Evolutionary conservation across 2,888 invertebrate genomes (phyloP).

Genomic region (Torymus texanus): DNA sequence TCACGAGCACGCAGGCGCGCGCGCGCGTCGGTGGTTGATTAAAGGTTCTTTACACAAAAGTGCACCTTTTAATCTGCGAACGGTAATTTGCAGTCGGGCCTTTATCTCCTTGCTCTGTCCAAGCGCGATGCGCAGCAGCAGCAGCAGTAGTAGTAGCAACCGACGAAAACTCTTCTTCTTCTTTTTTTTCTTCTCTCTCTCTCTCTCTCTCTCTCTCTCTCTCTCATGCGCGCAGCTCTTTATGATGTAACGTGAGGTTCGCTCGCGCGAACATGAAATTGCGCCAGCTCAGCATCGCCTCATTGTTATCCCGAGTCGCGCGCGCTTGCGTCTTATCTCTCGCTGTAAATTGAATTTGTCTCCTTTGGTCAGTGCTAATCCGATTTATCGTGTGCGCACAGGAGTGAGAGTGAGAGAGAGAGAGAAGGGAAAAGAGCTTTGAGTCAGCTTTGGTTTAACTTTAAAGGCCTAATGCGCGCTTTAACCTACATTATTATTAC

Average conservation of each 20-base stretch:
- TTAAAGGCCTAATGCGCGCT: slow-evolving; percentile 8
- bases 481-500: slow-evolving; percentile 20
- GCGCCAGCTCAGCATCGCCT: not conserved
- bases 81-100: slow-evolving; percentile 34
- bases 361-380: slow-evolving; percentile 45
- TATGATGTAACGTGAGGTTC: no score
- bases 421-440: slow-evolving; percentile 9
- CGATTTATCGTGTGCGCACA: slow-evolving; percentile 25
- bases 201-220: not conserved
- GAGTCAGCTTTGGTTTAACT: slow-evolving; percentile 42
- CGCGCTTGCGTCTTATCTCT: slow-evolving; percentile 11
- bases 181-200: not conserved
- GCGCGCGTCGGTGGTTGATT: slow-evolving; percentile 30
- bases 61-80: slow-evolving; percentile 43
- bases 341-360: slow-evolving; percentile 44
- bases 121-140: not conserved
- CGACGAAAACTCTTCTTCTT: slow-evolving; percentile 8
- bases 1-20: not conserved
- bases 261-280: no score
- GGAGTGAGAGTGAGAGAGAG: not conserved
- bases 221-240: not conserved
- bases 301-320: slow-evolving; percentile 16
- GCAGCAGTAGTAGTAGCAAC: not conserved
- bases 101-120: not conserved
- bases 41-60: slow-evolving; percentile 43